Evolutionary conservation across 2,888 invertebrate genomes (phyloP).

Genomic region (Deilephila porcellus): DNA sequence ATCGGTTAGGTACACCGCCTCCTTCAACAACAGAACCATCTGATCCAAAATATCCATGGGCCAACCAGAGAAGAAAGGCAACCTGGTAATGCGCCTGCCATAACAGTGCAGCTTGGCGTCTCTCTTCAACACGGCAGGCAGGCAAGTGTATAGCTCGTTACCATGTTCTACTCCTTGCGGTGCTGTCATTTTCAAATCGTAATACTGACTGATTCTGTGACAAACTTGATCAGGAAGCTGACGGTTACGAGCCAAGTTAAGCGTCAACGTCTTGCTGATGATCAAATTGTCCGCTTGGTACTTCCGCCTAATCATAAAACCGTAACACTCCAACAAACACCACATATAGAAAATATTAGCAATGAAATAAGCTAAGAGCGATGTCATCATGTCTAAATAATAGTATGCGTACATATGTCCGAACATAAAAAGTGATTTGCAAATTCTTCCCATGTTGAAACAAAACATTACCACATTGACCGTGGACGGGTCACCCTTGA

Average conservation of each 20-base stretch:
- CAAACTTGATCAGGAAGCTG: slow-evolving; percentile 46
- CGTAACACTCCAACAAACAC: slow-evolving; percentile 48
- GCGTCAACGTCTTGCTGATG: slow-evolving; percentile 32
- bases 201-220: slow-evolving; percentile 43
- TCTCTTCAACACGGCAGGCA: slow-evolving; percentile 46
- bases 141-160: slow-evolving; percentile 41
- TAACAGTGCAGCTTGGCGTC: slow-evolving; percentile 43
- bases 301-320: slow-evolving; percentile 39
- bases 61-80: slow-evolving; percentile 52
- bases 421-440: slow-evolving; percentile 50
- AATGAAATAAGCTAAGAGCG: slow-evolving; percentile 44
- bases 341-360: slow-evolving; percentile 50
- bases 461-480: slow-evolving; percentile 31
- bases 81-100: slow-evolving; percentile 38
- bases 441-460: slow-evolving; percentile 44
- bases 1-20: slow-evolving; percentile 45
- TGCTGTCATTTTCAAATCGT: slow-evolving; percentile 41
- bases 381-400: slow-evolving; percentile 44
- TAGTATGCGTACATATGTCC: slow-evolving; percentile 39
- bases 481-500: not conserved
- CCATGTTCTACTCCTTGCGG: slow-evolving; percentile 38
- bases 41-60: slow-evolving; percentile 42
- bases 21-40: slow-evolving; percentile 42
- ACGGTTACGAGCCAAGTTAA: slow-evolving; percentile 38
- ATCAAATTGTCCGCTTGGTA: slow-evolving; percentile 40